These are phyloP conservation scores for Poeciliopsis paucimaculata DNA, from an alignment of 2,797 vertebrate species.

Conservation along the genomic window DNA sequence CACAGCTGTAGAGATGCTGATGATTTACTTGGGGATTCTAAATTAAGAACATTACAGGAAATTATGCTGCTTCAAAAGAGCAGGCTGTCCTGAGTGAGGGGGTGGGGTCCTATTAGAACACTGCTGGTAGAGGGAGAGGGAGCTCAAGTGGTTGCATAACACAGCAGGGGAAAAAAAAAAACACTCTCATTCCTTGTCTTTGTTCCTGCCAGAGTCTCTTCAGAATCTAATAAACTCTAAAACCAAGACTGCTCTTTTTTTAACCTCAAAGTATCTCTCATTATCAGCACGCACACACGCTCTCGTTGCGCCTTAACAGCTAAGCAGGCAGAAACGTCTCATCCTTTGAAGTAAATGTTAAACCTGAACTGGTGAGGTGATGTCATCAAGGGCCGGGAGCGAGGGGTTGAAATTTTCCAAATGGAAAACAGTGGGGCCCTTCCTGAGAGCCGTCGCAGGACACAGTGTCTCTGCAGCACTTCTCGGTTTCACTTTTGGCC, in stretches of 20 bases:
- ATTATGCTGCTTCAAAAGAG: slow-evolving; percentile 81
- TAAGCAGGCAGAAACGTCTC: slow-evolving; percentile 54
- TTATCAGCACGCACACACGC: slow-evolving; percentile 52
- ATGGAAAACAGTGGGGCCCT: slow-evolving; percentile 68
- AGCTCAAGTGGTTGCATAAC: slow-evolving; percentile 82
- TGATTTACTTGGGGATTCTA: slow-evolving; percentile 74
- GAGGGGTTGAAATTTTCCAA: slow-evolving; percentile 70
- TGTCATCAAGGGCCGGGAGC: slow-evolving; percentile 67
- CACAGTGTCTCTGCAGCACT: slow-evolving; percentile 69
- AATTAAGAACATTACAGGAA: slow-evolving; percentile 82
- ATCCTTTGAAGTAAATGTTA: slow-evolving; percentile 66
- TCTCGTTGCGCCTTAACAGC: slow-evolving; percentile 39
- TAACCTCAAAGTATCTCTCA: slow-evolving; percentile 68
- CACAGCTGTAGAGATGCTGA: slow-evolving; percentile 69
- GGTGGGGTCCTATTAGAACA: slow-evolving; percentile 78
- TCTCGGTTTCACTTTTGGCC: slow-evolving; percentile 76
- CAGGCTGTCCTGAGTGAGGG: slow-evolving; percentile 77
- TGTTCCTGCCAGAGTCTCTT: slow-evolving; percentile 75
- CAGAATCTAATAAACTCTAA: slow-evolving; percentile 78
- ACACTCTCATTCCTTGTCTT: slow-evolving; percentile 76
- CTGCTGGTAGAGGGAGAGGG: slow-evolving; percentile 66
- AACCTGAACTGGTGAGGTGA: slow-evolving; percentile 66
- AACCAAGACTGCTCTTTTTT: slow-evolving; percentile 70
- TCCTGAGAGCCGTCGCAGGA: slow-evolving; percentile 62
- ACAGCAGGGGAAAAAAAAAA: slow-evolving; percentile 58